Percentiles rank a stretch among this genome's conserved stretches.
Evolutionary conservation across 2,113 vertebrate species (phyloP).

Genomic region (Cepphus grylle): DNA sequence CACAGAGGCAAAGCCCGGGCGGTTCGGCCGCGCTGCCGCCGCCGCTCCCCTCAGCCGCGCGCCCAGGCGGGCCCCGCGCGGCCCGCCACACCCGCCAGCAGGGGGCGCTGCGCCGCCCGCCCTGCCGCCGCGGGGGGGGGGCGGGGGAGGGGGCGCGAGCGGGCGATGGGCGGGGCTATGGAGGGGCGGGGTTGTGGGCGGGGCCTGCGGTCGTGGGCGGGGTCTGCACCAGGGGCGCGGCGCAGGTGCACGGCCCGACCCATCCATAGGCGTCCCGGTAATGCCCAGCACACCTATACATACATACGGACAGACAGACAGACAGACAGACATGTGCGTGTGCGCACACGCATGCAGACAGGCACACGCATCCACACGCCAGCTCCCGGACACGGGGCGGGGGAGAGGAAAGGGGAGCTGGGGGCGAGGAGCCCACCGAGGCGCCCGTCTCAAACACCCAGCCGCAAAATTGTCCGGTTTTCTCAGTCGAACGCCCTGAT

Average conservation of each 20-base stretch:
- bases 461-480: not conserved
- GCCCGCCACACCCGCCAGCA: not conserved
- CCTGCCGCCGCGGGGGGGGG: too few species aligned
- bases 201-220: too few species aligned
- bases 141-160: too few species aligned
- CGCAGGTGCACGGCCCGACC: not conserved
- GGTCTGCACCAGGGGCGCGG: too few species aligned
- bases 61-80: not conserved
- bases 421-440: rapidly evolving
- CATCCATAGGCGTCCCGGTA: not conserved
- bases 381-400: not conserved
- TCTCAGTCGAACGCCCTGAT: rapidly evolving
- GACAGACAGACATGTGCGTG: too few species aligned
- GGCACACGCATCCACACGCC: not conserved
- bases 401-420: not conserved
- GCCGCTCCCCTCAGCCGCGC: too few species aligned
- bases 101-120: not conserved
- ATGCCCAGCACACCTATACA: too few species aligned
- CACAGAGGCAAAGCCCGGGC: not conserved
- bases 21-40: too few species aligned
- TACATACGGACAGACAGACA: not conserved
- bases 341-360: too few species aligned
- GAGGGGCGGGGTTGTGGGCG: too few species aligned
- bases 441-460: rapidly evolving
- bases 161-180: too few species aligned